Evolutionary conservation across 2,797 vertebrate species (phyloP).

Genomic region (Malurus leucopterus): DNA sequence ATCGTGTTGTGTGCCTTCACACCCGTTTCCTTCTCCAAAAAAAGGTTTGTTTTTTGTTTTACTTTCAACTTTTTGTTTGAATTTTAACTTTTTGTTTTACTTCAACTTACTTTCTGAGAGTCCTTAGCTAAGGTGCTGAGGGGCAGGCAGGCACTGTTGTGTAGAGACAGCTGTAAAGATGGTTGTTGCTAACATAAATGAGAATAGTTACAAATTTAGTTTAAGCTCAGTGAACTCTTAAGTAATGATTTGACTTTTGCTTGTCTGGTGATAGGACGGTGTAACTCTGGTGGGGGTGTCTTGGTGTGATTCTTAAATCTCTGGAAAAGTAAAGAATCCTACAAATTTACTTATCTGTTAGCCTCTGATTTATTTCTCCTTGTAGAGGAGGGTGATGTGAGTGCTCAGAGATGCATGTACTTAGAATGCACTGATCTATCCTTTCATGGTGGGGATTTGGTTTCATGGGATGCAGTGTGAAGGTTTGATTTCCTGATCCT

Average conservation of each 20-base stretch:
- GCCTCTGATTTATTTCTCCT: background rate
- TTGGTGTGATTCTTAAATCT: background rate
- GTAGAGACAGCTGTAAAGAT: background rate
- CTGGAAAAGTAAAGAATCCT: background rate
- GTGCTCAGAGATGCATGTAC: background rate
- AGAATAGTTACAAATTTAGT: background rate
- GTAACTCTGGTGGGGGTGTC: background rate
- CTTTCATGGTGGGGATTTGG: background rate
- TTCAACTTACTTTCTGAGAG: background rate
- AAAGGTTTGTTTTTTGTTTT: constrained; percentile 62
- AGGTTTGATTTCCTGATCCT: background rate
- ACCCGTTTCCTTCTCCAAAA: constrained; percentile 61
- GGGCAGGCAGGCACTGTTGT: background rate
- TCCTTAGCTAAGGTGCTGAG: background rate
- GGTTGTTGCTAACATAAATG: background rate
- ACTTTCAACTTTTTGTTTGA: constrained; percentile 8
- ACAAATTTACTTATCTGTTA: background rate
- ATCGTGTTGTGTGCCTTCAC: constrained; percentile 63
- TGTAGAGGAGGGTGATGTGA: background rate
- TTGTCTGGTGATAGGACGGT: background rate
- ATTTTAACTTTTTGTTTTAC: background rate
- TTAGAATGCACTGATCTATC: background rate
- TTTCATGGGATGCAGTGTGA: background rate
- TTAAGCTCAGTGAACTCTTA: background rate
- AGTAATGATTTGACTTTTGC: background rate